Evolutionary conservation across 2,113 vertebrate genomes (phyloP).

Genomic region (Apeltes quadracus): DNA sequence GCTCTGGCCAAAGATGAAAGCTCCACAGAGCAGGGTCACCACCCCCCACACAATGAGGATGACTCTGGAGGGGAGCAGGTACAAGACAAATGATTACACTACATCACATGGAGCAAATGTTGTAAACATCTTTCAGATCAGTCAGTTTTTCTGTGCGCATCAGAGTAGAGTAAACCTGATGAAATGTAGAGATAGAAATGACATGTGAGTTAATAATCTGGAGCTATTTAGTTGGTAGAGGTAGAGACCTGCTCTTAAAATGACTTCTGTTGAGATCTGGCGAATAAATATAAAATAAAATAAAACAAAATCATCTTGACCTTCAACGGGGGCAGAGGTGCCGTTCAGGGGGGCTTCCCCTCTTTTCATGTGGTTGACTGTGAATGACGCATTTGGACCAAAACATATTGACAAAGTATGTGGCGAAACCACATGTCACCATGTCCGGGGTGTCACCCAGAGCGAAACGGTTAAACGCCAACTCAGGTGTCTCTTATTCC

Average conservation of each 20-base stretch:
- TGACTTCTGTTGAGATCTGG: no score
- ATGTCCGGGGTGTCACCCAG: no score
- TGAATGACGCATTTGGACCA: background rate
- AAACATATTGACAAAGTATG: background rate
- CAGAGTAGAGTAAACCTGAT: no score
- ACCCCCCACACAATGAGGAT: conserved; percentile 85
- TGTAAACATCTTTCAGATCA: background rate
- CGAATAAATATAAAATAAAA: no score
- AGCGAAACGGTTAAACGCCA: background rate
- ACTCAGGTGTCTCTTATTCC: background rate
- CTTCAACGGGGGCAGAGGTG: no score
- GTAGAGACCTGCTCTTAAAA: no score
- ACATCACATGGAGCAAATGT: background rate
- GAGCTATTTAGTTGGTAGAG: no score
- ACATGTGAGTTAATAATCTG: no score
- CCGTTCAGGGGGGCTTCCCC: background rate
- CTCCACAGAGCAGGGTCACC: conserved; percentile 85
- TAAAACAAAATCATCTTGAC: no score
- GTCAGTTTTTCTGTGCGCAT: background rate
- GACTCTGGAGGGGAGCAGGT: conserved; percentile 73
- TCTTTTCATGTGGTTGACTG: background rate
- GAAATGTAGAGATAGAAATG: no score
- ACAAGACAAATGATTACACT: background rate
- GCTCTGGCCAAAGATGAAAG: conserved; percentile 95
- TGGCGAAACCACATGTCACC: background rate